Evolutionary conservation across 2,797 vertebrate genomes (phyloP).

Genomic region (Bovichtus variegatus): DNA sequence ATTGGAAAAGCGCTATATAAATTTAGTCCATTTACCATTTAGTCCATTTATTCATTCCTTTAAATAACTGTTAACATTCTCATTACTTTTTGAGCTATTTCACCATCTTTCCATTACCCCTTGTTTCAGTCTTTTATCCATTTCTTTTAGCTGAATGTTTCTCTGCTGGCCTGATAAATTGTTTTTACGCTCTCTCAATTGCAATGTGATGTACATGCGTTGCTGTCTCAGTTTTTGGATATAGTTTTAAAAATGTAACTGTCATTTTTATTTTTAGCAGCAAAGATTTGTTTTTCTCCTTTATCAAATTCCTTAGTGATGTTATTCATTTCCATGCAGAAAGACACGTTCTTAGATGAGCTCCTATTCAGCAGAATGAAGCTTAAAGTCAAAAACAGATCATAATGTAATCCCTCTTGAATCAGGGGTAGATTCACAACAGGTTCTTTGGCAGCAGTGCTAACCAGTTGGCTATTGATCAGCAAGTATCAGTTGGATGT

Average conservation of each 20-base stretch:
- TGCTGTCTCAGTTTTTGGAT: neutral
- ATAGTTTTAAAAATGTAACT: neutral
- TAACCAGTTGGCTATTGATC: constrained; percentile 55
- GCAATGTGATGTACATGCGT: neutral
- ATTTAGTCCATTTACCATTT: too few species aligned
- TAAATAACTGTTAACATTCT: too few species aligned
- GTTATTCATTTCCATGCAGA: neutral
- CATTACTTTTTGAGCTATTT: neutral
- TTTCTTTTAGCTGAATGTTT: neutral
- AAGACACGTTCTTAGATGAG: constrained; percentile 1
- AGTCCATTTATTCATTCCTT: too few species aligned
- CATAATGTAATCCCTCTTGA: constrained; percentile 48
- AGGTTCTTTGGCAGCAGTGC: constrained; percentile 56
- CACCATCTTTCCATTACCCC: neutral
- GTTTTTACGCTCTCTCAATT: neutral
- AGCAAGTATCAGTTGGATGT: constrained; percentile 51
- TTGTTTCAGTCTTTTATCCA: neutral
- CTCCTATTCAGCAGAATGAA: neutral
- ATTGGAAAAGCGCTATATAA: too few species aligned
- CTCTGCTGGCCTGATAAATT: neutral
- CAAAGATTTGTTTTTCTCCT: neutral
- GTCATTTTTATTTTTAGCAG: neutral
- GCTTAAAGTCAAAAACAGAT: constrained; percentile 20
- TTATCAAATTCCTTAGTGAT: neutral
- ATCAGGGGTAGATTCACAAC: constrained; percentile 52